Evolutionary conservation across 2,888 invertebrate species (phyloP).

Genomic region (Ichneumon xanthorius): DNA sequence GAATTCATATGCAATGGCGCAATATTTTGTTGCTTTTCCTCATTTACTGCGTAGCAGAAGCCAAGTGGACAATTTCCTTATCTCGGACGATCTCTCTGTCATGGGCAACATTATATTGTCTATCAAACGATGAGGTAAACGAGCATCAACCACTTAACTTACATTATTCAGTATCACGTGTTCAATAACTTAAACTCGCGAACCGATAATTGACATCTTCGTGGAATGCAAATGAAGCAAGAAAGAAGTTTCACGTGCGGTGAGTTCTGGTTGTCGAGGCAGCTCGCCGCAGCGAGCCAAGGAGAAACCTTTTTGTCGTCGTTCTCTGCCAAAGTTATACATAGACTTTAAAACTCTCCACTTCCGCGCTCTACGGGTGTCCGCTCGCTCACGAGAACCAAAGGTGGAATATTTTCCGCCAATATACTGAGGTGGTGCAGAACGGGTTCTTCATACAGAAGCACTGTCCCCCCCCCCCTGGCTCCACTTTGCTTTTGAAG

Average conservation of each 20-base stretch:
- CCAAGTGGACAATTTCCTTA: background rate
- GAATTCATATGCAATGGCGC: too few relatives aligned
- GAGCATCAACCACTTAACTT: background rate
- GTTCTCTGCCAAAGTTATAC: constrained; percentile 61
- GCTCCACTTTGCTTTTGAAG: constrained; percentile 44
- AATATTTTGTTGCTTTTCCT: background rate
- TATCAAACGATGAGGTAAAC: background rate
- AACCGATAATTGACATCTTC: constrained; percentile 52
- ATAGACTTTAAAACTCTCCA: constrained; percentile 62
- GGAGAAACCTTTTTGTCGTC: constrained; percentile 43
- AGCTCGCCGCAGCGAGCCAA: constrained; percentile 25
- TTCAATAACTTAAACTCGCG: background rate
- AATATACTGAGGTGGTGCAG: constrained; percentile 61
- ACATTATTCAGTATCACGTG: background rate
- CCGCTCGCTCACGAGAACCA: constrained; percentile 50
- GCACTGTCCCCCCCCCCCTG: constrained; percentile 28
- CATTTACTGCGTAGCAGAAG: too few relatives aligned
- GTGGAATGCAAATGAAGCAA: constrained; percentile 56
- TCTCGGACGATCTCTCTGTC: background rate
- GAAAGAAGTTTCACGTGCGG: constrained; percentile 50
- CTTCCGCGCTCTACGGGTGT: constrained; percentile 45
- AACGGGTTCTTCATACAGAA: constrained; percentile 47
- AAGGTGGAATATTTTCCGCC: constrained; percentile 71
- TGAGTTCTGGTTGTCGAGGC: constrained; percentile 45
- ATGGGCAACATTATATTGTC: background rate